Evolutionary conservation across 2,113 vertebrate genomes (phyloP).

Genomic region (Prionailurus bengalensis): DNA sequence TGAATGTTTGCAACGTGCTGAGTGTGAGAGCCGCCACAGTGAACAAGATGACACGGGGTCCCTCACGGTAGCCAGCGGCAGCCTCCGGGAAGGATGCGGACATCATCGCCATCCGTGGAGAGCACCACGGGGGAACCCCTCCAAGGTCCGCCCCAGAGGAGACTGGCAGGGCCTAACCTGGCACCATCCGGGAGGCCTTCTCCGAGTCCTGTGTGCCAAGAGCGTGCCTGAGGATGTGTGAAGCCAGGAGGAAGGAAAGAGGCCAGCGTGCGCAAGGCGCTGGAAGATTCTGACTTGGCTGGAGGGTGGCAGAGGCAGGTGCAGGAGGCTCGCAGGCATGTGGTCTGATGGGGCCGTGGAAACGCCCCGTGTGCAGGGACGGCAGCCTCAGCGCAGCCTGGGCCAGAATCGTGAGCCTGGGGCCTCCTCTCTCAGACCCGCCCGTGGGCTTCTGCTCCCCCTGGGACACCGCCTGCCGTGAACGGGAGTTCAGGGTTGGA

Average conservation of each 20-base stretch:
- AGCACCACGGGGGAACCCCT: rapidly evolving
- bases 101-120: rapidly evolving
- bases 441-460: neutral
- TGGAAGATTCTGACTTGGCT: neutral
- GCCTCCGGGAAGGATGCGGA: too few species aligned
- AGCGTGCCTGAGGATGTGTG: rapidly evolving
- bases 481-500: neutral
- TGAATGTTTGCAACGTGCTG: too few species aligned
- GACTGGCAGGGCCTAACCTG: rapidly evolving
- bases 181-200: rapidly evolving
- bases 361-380: neutral
- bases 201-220: neutral
- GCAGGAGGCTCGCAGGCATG: rapidly evolving
- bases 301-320: neutral
- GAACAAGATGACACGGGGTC: too few species aligned
- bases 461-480: neutral
- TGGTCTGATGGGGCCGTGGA: neutral
- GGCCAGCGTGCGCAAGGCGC: neutral
- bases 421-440: neutral
- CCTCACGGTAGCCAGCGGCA: neutral
- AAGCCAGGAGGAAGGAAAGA: neutral
- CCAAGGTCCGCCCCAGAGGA: rapidly evolving
- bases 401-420: neutral
- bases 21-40: rapidly evolving
- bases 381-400: neutral